A percentile compares a stretch with the other conserved stretches of the same genome.
phyloP scores from a whole-genome alignment of 2,113 vertebrate genomes.

The Syngnathus floridae region DNA sequence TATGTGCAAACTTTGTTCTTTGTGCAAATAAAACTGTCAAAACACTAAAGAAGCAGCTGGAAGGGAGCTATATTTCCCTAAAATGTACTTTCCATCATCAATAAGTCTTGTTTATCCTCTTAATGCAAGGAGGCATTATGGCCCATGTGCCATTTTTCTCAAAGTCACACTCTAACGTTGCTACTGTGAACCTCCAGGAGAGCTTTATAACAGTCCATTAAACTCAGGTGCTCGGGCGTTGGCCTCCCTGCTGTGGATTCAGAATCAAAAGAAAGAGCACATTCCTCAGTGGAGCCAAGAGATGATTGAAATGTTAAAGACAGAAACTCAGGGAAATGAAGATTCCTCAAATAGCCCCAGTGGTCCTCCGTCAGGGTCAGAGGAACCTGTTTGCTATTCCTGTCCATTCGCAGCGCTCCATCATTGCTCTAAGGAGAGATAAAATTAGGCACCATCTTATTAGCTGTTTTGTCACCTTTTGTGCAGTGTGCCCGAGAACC shows the following conservation, averaged over 20 bases:
- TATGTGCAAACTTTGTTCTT: background rate
- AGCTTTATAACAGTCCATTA: constrained; percentile 41
- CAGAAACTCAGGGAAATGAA: constrained; percentile 33
- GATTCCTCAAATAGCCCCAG: constrained; percentile 32
- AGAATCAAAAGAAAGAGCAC: constrained; percentile 31
- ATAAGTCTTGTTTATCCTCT: constrained; percentile 5
- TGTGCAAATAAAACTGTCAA: background rate
- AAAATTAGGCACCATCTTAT: constrained; percentile 58
- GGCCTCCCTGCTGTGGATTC: constrained; percentile 20
- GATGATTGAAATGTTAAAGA: constrained; percentile 44
- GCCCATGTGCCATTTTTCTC: constrained; percentile 21
- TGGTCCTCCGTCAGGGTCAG: constrained; percentile 17
- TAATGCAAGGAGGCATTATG: background rate
- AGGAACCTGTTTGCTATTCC: constrained; percentile 50
- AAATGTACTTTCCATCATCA: constrained; percentile 2
- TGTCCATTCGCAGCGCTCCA: constrained; percentile 35
- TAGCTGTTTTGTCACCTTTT: constrained; percentile 46
- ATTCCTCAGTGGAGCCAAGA: constrained; percentile 31
- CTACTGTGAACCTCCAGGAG: constrained; percentile 23
- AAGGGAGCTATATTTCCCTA: background rate
- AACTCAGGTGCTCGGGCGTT: constrained; percentile 29
- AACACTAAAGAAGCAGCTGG: background rate
- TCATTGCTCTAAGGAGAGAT: constrained; percentile 37
- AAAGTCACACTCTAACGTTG: constrained; percentile 32
- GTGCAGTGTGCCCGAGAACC: constrained; percentile 5